Percentiles rank a stretch among this genome's conserved stretches.
phyloP scores from a whole-genome alignment of 2,797 vertebrate species.

The Xenops minutus region DNA sequence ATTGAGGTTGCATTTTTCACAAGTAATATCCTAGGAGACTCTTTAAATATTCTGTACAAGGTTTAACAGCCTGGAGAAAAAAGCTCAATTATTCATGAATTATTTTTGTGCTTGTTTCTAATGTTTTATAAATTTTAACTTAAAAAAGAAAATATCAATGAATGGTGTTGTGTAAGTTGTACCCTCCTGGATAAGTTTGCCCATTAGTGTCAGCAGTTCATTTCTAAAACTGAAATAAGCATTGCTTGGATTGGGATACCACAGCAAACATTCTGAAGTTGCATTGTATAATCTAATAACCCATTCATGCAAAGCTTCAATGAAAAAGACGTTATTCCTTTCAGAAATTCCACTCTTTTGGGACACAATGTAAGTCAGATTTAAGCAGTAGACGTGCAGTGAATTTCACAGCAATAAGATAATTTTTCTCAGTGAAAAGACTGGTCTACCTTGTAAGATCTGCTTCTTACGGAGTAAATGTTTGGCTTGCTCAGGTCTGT shows the following conservation, averaged over 20 bases:
- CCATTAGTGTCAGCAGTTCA: neutral
- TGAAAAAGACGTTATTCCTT: neutral
- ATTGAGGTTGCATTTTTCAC: neutral
- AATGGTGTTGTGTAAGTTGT: neutral
- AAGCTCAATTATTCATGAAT: neutral
- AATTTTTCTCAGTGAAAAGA: neutral
- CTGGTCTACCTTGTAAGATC: neutral
- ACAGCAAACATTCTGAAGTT: neutral
- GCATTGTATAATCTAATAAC: neutral
- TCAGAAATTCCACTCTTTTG: neutral
- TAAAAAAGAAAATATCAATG: neutral
- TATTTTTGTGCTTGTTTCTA: neutral
- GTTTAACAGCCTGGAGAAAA: neutral
- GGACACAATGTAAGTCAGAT: neutral
- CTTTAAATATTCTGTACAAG: neutral
- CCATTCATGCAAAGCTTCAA: neutral
- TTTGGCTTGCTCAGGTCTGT: neutral
- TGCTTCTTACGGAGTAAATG: neutral
- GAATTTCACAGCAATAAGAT: neutral
- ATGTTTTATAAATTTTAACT: neutral
- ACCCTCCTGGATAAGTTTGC: neutral
- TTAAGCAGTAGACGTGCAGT: neutral
- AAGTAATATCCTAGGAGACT: neutral
- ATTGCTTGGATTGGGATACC: neutral
- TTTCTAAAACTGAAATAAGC: neutral